Conservation (phyloP, 2,113 vertebrate genomes). For the Riparia riparia region DNA sequence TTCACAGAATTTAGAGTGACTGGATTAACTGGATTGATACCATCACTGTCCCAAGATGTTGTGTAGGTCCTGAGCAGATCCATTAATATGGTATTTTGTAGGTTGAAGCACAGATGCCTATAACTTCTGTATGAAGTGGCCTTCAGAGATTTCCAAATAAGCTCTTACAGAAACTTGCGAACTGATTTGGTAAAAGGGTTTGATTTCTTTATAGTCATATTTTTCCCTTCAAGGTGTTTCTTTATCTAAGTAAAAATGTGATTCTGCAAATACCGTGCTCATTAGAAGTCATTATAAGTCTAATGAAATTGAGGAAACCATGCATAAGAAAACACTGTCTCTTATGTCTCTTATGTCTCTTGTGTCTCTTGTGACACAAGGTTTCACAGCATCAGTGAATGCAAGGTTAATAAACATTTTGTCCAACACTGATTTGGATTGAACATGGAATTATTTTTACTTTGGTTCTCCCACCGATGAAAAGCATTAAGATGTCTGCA, state of each 20-base stretch:
- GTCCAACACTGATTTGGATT: neutral
- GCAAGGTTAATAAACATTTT: neutral
- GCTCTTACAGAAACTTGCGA: neutral
- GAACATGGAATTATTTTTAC: neutral
- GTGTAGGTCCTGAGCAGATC: neutral
- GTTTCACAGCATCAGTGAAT: neutral
- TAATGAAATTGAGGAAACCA: neutral
- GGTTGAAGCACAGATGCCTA: conserved; percentile 22
- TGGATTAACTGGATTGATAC: neutral
- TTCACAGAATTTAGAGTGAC: neutral
- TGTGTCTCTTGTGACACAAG: neutral
- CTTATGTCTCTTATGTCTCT: too few relatives aligned
- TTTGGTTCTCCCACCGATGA: neutral
- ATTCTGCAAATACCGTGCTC: neutral
- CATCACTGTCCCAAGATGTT: neutral
- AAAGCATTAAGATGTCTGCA: neutral
- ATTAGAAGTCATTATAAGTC: neutral
- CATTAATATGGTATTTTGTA: neutral
- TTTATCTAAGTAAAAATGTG: neutral
- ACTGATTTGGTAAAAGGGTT: conserved; percentile 9
- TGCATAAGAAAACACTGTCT: neutral
- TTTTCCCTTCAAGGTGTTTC: neutral
- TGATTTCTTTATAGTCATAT: conserved; percentile 13
- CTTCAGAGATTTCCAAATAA: conserved; percentile 17
- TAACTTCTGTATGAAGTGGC: neutral